Base-by-base conservation (phyloP, 2,113 vertebrate species). In the Oncorhynchus kisutch region DNA sequence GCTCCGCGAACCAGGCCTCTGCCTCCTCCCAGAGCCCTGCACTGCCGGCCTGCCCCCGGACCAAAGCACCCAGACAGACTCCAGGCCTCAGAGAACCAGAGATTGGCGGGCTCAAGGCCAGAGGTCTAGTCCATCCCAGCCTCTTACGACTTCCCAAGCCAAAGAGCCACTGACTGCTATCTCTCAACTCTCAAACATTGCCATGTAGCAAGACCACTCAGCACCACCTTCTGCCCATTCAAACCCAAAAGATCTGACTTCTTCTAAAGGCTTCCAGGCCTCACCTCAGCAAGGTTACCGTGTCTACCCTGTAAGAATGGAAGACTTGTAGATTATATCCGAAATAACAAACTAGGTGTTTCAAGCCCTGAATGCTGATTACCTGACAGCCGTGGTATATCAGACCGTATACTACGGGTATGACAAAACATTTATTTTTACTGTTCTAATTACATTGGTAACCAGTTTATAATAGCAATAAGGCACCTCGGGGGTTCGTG, bases 141-240 rank as follows among this genome's bases (percentile, higher is more conserved):
- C 83, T 90, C 85, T 96, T 94, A 79, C 95, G 94, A 81, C 96
- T 97, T 90, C 96, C 95, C 81, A 97, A 97, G 84, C 96, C 96
- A 94, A 97, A 97, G 87, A 90, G 67, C 78, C 82, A 90, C 78
- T 91, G 88, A 85, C 67, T n/a, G 69, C 29, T 16, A 67, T 31
- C 62, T 25, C 57, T 49, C 49, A 24, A 54, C 12, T 54, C 31
- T 22, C 48, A 66, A 57, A 57, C 67, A 18, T n/a, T 60, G n/a
- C 7, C n/a, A 20, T 27, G 39, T 16, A 20, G 18, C 29, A 29
- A 70, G 45, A n/a, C 24, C 59, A 62, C 59, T 22, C 59, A 62
- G n/a, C n/a, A 24, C 18, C 59, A 62, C 59, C n/a, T 8, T 22
- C 39, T 27, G 39, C 27, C 13, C 29, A 39, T 31, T 7, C 16